Evolutionary conservation across 2,113 vertebrate genomes (phyloP).

Genomic region (Hypanus sabinus): DNA sequence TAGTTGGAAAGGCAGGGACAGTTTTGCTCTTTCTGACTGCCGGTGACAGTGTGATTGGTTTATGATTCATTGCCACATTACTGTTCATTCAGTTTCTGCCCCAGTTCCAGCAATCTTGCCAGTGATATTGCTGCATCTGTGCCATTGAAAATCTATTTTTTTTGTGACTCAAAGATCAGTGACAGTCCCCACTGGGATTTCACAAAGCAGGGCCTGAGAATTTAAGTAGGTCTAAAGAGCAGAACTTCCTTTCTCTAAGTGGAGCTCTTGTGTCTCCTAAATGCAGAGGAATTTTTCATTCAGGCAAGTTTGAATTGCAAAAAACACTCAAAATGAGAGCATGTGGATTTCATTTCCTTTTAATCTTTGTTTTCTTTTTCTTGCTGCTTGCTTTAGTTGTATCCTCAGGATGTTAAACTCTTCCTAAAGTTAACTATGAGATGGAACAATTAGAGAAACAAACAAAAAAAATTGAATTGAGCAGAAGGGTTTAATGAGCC

Average conservation of each 20-base stretch:
- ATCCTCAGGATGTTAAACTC: slow-evolving; percentile 27
- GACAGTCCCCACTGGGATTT: slow-evolving; percentile 20
- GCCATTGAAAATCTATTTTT: slow-evolving; percentile 6
- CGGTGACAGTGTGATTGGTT: not conserved
- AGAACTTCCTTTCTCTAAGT: slow-evolving; percentile 30
- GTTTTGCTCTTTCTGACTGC: slow-evolving; percentile 8
- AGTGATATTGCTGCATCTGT: slow-evolving; percentile 10
- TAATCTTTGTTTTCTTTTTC: not conserved
- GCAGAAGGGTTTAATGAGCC: slow-evolving; percentile 8
- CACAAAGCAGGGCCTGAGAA: not conserved
- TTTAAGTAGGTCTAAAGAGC: not conserved
- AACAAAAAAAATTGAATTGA: not conserved
- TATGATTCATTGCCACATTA: slow-evolving; percentile 12
- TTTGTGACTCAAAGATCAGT: slow-evolving; percentile 21
- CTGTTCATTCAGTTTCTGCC: not conserved
- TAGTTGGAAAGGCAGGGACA: not conserved
- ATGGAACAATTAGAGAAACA: slow-evolving; percentile 9
- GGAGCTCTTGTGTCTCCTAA: slow-evolving; percentile 7
- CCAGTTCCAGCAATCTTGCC: not conserved
- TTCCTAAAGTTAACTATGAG: slow-evolving; percentile 24
- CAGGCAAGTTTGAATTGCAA: slow-evolving; percentile 9
- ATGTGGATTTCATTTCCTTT: slow-evolving; percentile 24
- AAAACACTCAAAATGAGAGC: slow-evolving; percentile 10
- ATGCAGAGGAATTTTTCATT: slow-evolving; percentile 6
- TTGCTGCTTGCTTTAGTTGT: slow-evolving; percentile 14